Percentiles rank a stretch among this genome's conserved stretches.
These are phyloP conservation scores for Lepidurus arcticus DNA, from an alignment of 1,140 invertebrate genomes.

Conservation along the genomic window DNA sequence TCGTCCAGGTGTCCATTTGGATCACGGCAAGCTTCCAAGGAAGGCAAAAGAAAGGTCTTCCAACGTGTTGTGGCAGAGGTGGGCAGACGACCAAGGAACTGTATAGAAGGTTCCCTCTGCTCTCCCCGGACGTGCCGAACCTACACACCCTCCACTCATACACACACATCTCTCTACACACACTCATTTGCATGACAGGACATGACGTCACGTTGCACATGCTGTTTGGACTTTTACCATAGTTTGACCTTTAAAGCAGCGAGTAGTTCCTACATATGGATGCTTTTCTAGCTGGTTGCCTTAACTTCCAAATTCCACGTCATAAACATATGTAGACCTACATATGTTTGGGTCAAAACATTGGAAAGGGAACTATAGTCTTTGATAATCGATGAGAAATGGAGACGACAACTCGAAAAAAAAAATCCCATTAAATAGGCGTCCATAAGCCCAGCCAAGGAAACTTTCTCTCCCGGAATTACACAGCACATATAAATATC, in stretches of 20 bases:
- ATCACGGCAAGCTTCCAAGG: neutral
- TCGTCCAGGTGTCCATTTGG: conserved; percentile 13
- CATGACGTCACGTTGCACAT: conserved; percentile 12
- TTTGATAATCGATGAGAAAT: no score
- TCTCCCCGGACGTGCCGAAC: neutral
- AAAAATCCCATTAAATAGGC: no score
- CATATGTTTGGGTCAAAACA: no score
- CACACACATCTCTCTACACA: neutral
- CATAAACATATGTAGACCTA: no score
- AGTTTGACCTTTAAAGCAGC: neutral
- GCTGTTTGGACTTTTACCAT: neutral
- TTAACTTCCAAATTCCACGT: neutral
- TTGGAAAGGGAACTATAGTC: no score
- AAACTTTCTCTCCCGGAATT: no score
- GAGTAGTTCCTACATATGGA: neutral
- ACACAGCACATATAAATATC: no score
- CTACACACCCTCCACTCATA: conserved; percentile 17
- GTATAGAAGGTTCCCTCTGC: neutral
- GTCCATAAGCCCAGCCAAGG: no score
- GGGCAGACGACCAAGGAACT: no score
- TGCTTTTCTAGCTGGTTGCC: neutral
- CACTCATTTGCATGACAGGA: conserved; percentile 1
- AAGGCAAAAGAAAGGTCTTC: neutral
- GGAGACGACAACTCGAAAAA: no score
- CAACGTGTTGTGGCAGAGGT: neutral